phyloP scores from a whole-genome alignment of 2,888 invertebrate genomes.

The Rosalia funebris region DNA sequence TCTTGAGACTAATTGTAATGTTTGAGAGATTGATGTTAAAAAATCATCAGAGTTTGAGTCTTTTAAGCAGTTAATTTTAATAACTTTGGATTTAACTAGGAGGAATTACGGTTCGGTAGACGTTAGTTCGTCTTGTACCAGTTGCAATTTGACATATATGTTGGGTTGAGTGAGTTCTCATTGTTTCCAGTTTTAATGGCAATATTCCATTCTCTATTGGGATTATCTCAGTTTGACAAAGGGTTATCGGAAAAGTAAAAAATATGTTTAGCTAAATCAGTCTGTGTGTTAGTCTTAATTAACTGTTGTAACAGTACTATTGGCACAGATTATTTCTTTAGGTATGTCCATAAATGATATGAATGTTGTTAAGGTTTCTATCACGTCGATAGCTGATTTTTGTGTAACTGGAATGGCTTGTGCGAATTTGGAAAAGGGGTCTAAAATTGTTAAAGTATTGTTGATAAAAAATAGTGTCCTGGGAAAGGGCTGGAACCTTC shows the following conservation, averaged over 20 bases:
- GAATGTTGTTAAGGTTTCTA: background rate
- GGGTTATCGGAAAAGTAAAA: background rate
- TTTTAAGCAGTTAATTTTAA: background rate
- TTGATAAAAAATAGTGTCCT: background rate
- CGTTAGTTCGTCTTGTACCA: background rate
- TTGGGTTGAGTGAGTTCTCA: background rate
- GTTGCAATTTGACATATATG: background rate
- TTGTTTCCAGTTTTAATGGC: background rate
- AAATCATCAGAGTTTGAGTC: background rate
- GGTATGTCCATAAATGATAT: background rate
- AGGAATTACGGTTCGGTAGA: background rate
- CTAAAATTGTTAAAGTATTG: background rate
- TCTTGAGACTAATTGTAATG: background rate
- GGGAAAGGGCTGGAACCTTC: too few species aligned
- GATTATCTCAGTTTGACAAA: background rate
- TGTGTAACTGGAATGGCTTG: background rate
- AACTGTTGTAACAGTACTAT: background rate
- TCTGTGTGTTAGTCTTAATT: background rate
- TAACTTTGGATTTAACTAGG: background rate
- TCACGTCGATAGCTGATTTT: background rate
- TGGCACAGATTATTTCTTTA: background rate
- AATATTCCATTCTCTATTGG: background rate
- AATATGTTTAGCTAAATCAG: background rate
- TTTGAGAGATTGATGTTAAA: background rate
- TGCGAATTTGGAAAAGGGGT: background rate